Conservation (phyloP, 2,797 vertebrate species). For the Scomberomorus guttatus region DNA sequence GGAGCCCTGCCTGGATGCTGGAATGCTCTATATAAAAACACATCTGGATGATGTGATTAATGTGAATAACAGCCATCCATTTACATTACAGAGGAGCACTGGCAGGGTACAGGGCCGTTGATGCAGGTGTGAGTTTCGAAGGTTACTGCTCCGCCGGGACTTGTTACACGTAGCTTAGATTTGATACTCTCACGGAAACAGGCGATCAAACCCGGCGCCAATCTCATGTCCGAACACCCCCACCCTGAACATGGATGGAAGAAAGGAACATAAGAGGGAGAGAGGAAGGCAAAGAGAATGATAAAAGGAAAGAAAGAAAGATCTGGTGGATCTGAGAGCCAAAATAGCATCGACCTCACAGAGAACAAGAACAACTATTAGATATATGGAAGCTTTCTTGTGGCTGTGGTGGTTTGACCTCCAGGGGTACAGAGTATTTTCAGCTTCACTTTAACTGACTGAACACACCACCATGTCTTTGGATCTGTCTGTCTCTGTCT, state of each 20-base stretch:
- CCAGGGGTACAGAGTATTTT: slow-evolving; percentile 20
- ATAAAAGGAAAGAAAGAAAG: not conserved
- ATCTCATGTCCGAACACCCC: slow-evolving; percentile 35
- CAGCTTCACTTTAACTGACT: slow-evolving; percentile 36
- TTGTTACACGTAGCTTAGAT: slow-evolving; percentile 66
- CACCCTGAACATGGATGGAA: slow-evolving; percentile 26
- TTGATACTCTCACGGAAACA: slow-evolving; percentile 76
- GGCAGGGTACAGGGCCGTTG: slow-evolving; percentile 43
- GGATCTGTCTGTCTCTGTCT: slow-evolving; percentile 1
- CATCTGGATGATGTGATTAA: slow-evolving; percentile 79
- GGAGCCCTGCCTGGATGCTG: slow-evolving; percentile 32
- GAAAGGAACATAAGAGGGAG: slow-evolving; percentile 6
- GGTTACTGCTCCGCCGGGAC: slow-evolving; percentile 72
- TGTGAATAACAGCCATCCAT: slow-evolving; percentile 72
- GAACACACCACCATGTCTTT: not conserved
- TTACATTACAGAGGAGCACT: slow-evolving; percentile 55
- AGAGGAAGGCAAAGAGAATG: not conserved
- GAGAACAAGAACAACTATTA: slow-evolving; percentile 40
- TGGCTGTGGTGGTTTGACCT: slow-evolving; percentile 55
- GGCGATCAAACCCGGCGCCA: slow-evolving; percentile 53
- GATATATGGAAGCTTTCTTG: slow-evolving; percentile 56
- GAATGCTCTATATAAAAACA: slow-evolving; percentile 64
- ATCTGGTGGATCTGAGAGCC: slow-evolving; percentile 11
- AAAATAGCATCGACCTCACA: slow-evolving; percentile 26
- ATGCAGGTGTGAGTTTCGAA: slow-evolving; percentile 78